Evolutionary conservation across 1,140 invertebrate species (phyloP).

Genomic region (Diabrotica virgifera): DNA sequence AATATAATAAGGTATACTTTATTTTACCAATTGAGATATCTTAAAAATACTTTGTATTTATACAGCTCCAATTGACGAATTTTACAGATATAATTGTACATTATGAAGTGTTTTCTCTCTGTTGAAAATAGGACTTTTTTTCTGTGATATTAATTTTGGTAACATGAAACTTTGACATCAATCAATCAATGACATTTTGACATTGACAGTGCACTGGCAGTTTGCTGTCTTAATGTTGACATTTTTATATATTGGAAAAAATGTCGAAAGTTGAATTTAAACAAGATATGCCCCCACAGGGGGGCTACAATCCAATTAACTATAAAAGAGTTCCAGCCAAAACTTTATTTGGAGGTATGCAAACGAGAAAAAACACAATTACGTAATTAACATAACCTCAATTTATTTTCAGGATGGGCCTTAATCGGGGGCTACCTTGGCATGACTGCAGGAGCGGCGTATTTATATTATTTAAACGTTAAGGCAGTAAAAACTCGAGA

Average conservation of each 20-base stretch:
- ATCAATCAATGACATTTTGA: background rate
- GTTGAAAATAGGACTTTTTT: too few species aligned
- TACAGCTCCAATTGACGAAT: too few species aligned
- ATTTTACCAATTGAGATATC: too few species aligned
- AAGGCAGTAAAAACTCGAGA: conserved; percentile 54
- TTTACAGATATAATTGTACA: too few species aligned
- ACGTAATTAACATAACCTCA: conserved; percentile 15
- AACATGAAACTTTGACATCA: background rate
- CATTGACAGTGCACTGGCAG: background rate
- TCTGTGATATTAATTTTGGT: too few species aligned
- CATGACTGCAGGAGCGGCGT: conserved; percentile 56
- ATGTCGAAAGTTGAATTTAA: conserved; percentile 43
- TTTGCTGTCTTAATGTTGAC: background rate
- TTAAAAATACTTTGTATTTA: too few species aligned
- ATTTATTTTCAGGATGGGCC: conserved; percentile 50
- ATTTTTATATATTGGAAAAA: conserved; percentile 7
- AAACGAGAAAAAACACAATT: conserved; percentile 4
- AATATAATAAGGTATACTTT: too few species aligned
- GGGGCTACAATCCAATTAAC: conserved; percentile 75
- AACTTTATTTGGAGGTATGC: conserved; percentile 63
- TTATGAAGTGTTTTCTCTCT: too few species aligned
- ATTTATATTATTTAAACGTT: conserved; percentile 57
- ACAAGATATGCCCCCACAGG: conserved; percentile 84
- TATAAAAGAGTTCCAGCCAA: conserved; percentile 70
- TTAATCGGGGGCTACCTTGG: conserved; percentile 61